phyloP scores from a whole-genome alignment of 1,140 invertebrate genomes.

The Brachionus rotundiformis region DNA sequence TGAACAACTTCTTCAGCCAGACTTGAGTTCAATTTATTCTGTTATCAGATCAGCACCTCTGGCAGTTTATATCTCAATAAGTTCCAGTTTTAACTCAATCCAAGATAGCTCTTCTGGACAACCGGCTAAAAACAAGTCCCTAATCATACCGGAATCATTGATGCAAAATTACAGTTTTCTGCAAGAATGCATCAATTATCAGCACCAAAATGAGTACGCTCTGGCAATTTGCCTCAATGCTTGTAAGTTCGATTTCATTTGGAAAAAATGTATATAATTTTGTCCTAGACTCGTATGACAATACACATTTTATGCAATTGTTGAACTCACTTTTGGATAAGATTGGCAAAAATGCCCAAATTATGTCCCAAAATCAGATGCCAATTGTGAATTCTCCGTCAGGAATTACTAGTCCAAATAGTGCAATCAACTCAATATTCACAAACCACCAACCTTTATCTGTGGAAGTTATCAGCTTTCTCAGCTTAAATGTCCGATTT shows the following conservation, averaged over 20 bases:
- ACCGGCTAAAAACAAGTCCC: not conserved
- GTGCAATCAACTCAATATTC: constrained; percentile 4
- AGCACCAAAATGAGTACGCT: not conserved
- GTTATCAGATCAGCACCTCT: constrained; percentile 7
- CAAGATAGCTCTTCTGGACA: not conserved
- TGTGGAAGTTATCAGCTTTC: constrained; percentile 11
- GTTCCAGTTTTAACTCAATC: not conserved
- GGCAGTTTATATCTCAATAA: constrained; percentile 1
- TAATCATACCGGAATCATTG: constrained; percentile 1
- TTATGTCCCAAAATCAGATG: constrained; percentile 6
- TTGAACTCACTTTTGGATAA: constrained; percentile 39
- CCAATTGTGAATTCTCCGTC: constrained; percentile 2
- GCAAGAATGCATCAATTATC: constrained; percentile 13
- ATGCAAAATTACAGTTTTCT: not conserved
- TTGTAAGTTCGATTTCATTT: no score
- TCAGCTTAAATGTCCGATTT: constrained; percentile 22
- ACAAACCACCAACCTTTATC: constrained; percentile 32
- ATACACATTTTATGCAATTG: not conserved
- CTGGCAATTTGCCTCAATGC: constrained; percentile 36
- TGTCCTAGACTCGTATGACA: not conserved
- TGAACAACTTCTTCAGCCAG: not conserved
- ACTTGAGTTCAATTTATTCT: not conserved
- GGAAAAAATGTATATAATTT: no score
- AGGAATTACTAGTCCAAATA: constrained; percentile 11
- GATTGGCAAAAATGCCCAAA: constrained; percentile 31